phyloP scores from a whole-genome alignment of 2,888 invertebrate species.

The Cremastinae sp. region DNA sequence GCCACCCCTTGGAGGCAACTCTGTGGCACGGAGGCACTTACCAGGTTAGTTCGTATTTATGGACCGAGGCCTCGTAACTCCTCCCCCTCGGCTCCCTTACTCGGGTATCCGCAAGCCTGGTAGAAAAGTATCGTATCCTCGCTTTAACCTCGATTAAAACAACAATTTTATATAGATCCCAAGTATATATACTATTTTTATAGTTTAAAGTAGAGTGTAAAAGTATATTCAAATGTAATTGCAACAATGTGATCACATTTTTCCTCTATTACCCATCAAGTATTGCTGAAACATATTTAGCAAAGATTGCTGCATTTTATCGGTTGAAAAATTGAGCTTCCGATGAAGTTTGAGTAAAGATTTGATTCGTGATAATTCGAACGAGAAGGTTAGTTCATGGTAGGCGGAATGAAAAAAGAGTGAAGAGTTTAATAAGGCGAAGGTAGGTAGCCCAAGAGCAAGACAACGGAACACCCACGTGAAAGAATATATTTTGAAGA shows the following conservation, averaged over 20 bases:
- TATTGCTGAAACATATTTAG: too few species aligned
- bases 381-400: too few species aligned
- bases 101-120: slow-evolving; percentile 12
- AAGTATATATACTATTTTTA: slow-evolving; percentile 1
- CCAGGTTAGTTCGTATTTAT: slow-evolving; percentile 72
- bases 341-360: too few species aligned
- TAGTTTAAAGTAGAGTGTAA: background rate
- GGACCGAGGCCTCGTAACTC: slow-evolving; percentile 50
- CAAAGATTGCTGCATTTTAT: too few species aligned
- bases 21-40: slow-evolving; percentile 64
- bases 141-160: slow-evolving; percentile 23
- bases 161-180: slow-evolving; percentile 9
- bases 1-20: slow-evolving; percentile 38
- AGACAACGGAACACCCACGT: slow-evolving; percentile 57
- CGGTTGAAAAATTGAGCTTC: too few species aligned
- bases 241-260: background rate
- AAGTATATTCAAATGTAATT: background rate
- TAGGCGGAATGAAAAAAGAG: background rate
- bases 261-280: background rate
- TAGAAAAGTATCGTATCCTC: slow-evolving; percentile 14
- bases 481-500: slow-evolving; percentile 63
- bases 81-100: slow-evolving; percentile 24
- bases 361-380: too few species aligned
- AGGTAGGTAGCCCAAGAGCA: slow-evolving; percentile 27
- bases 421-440: slow-evolving; percentile 46